Base-by-base conservation (phyloP, 2,797 vertebrate species). In the Neolamprologus multifasciatus region DNA sequence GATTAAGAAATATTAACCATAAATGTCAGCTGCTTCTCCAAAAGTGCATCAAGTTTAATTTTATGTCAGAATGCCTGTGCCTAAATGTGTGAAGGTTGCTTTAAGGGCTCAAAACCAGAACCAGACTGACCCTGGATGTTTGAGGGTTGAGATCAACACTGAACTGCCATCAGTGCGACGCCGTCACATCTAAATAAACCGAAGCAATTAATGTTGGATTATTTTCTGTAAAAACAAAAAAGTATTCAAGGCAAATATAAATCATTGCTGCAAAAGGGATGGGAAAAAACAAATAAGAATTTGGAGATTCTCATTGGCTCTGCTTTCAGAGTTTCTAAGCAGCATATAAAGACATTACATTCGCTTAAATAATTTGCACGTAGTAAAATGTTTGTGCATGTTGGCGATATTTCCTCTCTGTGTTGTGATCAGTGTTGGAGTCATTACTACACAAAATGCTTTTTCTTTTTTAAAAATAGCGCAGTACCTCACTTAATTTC, bases 401-500 rank as follows among this genome's bases (percentile, higher is more conserved):
- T 62, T 33, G 57, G 29, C 4, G 0, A 4, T 62, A 62, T 62
- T 62, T 62, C 16, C 16, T 57, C 57, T 19, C 29, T 62, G 57
- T 62, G 57, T 31, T 59, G 55, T 31, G 55, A 31, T 59, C 55
- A 59, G 55, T 59, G 16, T 62, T 62, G 57, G 57, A 62, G 57
- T 62, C 6, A 11, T 33, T 62, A 7, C 9, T 3, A 33, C 17
- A 33, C 57, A 62, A 19, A 62, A 62, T 19, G 16, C 29, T 31
- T 62, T 59, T 59, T 7, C 0, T 31, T 59, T 33, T 62, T 7
- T 0, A 59, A 31, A 62, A 62, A 1, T 62, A 62, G 0, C 0
- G 4, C 16, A 33, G 29, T 19, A 19, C 17, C 6, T 62, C 0
- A n/a, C 57, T 62, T 5, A 62, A 62, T 62, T 33, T 62, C 9